Percentiles rank a stretch among this genome's conserved stretches.
These are phyloP conservation scores for Stigmatopora nigra DNA, from an alignment of 2,113 vertebrate species.

Conservation along the genomic window DNA sequence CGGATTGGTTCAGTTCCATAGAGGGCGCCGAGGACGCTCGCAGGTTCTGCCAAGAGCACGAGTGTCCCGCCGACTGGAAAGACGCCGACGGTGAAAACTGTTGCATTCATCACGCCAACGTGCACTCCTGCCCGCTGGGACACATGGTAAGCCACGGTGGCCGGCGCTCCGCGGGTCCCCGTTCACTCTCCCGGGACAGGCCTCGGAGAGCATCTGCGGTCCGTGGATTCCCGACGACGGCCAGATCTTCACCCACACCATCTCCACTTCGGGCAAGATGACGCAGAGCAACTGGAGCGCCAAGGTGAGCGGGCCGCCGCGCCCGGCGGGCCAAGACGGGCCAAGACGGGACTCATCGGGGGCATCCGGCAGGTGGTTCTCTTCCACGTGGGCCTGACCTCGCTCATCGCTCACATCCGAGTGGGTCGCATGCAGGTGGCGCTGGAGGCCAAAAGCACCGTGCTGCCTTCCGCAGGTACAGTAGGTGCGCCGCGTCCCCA, in stretches of 20 bases:
- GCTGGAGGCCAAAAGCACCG: constrained; percentile 76
- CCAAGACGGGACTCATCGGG: neutral
- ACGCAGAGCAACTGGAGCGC: constrained; percentile 79
- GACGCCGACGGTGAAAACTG: constrained; percentile 78
- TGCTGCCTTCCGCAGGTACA: constrained; percentile 73
- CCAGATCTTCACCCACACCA: constrained; percentile 79
- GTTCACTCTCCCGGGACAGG: neutral
- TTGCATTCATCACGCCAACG: constrained; percentile 80
- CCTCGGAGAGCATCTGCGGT: constrained; percentile 3
- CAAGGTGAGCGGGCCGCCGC: constrained; percentile 57
- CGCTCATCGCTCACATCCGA: constrained; percentile 77
- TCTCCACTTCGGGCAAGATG: constrained; percentile 77
- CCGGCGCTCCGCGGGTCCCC: too few relatives aligned
- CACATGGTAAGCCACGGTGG: constrained; percentile 74
- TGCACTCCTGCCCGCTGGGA: constrained; percentile 80
- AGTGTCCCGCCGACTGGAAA: constrained; percentile 76
- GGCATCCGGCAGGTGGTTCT: constrained; percentile 67
- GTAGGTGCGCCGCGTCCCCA: neutral
- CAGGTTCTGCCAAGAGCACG: constrained; percentile 75
- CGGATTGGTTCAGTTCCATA: constrained; percentile 41
- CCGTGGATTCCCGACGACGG: constrained; percentile 82
- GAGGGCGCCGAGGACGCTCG: constrained; percentile 64
- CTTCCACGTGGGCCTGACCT: constrained; percentile 72
- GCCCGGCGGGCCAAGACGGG: fast-evolving
- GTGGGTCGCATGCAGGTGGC: constrained; percentile 77